Evolutionary conservation across 2,113 vertebrate genomes (phyloP), one percentile per base, ranked within the genome.

Genomic region (Plotosus lineatus): DNA sequence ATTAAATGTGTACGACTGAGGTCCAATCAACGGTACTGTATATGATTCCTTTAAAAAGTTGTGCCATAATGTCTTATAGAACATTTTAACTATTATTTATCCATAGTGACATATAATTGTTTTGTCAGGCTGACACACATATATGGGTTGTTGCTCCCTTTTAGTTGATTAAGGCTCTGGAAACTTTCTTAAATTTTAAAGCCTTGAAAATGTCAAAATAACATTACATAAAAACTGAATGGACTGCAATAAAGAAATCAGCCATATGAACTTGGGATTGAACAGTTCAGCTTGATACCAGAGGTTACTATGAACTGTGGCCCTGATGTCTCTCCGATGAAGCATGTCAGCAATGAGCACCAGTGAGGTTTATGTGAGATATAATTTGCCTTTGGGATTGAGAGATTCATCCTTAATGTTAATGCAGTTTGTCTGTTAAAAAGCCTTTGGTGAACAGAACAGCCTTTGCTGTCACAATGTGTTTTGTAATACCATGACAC

Each of bases 401-500:
- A 44, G 10, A 36, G 19, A 61, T 0, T 5, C 33, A 44, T 66
- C 46, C 15, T 74, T 77, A 63, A 73, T 63, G 46, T 77, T 77
- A 60, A 42, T 38, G 44, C 66, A 33, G 60, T 36, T 26, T 63
- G 55, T 50, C 28, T 61, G 36, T 6, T 53, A 60, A 76, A 81
- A 61, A 51, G 63, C 63, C 68, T 66, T 53, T 2, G 11, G 66
- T 65, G 65, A 53, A 63, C 50, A 68, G 77, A 86, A 73, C 63
- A 72, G 76, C 40, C 79, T 72, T 83, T 33, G 56, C 50, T 79
- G 50, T 81, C 78, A 72, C 72, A 63, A 75, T 33, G 26, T 56
- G 60, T 87, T 84, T 82, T 79, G n/a, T 87, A 81, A 74, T 85
- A 77, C 72, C 80, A 82, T 83, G 28, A 8, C 77, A 56, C 82